Conservation (phyloP, 2,888 invertebrate genomes). For the Cryptocephalus moraei region DNA sequence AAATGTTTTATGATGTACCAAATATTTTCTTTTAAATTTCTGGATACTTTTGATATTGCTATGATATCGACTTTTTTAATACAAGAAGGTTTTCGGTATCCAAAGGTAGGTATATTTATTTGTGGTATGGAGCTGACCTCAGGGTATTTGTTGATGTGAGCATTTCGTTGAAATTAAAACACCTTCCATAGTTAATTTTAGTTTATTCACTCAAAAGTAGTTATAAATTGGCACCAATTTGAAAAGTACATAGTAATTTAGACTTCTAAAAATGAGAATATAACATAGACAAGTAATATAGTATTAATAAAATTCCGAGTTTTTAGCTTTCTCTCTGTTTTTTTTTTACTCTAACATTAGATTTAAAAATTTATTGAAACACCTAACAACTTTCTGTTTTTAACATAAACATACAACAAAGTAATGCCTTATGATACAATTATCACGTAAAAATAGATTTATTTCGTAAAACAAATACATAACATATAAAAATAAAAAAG, state of each 20-base stretch:
- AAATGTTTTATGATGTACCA: too few relatives aligned
- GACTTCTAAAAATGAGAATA: constrained; percentile 11
- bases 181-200: constrained; percentile 12
- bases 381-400: constrained; percentile 11
- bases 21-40: too few relatives aligned
- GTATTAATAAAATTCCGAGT: constrained; percentile 2
- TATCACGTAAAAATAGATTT: constrained; percentile 14
- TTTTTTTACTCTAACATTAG: constrained; percentile 15
- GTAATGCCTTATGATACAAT: constrained; percentile 8
- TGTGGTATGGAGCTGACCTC: neutral
- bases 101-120: too few relatives aligned
- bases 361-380: constrained; percentile 11
- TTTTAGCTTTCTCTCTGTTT: neutral
- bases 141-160: constrained; percentile 11
- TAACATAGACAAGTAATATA: constrained; percentile 9
- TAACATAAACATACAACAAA: constrained; percentile 9
- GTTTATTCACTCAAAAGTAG: constrained; percentile 25
- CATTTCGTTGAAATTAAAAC: constrained; percentile 17
- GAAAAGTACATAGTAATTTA: constrained; percentile 15
- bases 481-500: constrained; percentile 9
- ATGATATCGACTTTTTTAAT: too few relatives aligned
- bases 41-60: too few relatives aligned
- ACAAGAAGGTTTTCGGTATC: too few relatives aligned
- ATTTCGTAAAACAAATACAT: constrained; percentile 14
- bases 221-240: constrained; percentile 26